Base-by-base conservation (phyloP, 2,113 vertebrate genomes). In the Butastur rufipennis region DNA sequence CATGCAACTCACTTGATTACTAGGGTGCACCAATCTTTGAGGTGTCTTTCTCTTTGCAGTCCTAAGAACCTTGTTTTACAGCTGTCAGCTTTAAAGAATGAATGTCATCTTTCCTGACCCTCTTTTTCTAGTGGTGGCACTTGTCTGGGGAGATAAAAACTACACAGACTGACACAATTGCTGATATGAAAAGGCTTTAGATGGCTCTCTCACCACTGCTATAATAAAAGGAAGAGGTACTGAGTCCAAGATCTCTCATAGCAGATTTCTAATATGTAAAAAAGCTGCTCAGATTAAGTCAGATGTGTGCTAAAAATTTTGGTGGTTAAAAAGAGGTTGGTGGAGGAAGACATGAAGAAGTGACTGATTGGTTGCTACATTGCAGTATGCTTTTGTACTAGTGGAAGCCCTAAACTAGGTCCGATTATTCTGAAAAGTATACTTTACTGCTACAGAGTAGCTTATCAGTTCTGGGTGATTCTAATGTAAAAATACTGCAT, bases 91-190 rank as follows among this genome's bases (percentile, higher is more conserved):
- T 95, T 92, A 95, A 94, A 92, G 78, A 94, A 96, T 74, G 72
- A 90, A 88, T 83, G 66, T 59, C 14, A 78, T 95, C 72, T 93
- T 93, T 89, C 55, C 81, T 67, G 36, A 91, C 58, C 73, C 81
- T 65, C 88, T 88, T 86, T 95, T 89, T 95, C 77, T 93, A 62
- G 81, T 65, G 81, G 27, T 88, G 73, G 50, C 72, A 72, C 75
- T 78, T 90, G 36, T 95, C 90, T 91, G 71, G 65, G 85, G 59
- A 96, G 95, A 93, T 95, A 78, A 96, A 94, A 92, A 94, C 91
- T 83, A 43, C 61, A 50, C 52, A 75, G 45, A 21, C 72, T 91
- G 91, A 82, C 73, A 95, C 53, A 89, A 23, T 2, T 81, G 65
- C 81, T 91, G 68, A 72, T 93, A 74, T 4, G 43, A 84, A 87